Conservation (phyloP, 92 coral and sea anemone genomes). For the Isaurus tuberculatus region DNA sequence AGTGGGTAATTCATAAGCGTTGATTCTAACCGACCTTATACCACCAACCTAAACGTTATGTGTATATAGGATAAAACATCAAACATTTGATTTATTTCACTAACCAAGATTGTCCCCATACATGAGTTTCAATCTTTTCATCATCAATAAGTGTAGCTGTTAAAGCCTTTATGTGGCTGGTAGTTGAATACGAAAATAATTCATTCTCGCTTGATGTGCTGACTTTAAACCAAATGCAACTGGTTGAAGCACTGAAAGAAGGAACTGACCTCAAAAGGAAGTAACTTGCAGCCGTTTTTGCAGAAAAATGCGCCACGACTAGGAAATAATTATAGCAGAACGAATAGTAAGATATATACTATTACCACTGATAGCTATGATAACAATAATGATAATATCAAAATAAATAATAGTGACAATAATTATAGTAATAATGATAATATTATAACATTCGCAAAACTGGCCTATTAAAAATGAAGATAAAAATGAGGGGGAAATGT, state of each 20-base stretch:
- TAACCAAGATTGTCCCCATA: constrained; percentile 1
- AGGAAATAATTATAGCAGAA: background rate
- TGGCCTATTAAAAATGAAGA: too few species aligned
- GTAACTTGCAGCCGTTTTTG: background rate
- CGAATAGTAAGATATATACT: background rate
- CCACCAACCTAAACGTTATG: too few species aligned
- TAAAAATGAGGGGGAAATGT: too few species aligned
- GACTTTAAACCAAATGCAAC: constrained; percentile 24
- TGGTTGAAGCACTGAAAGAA: constrained; percentile 25
- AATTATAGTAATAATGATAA: too few species aligned
- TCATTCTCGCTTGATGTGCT: background rate
- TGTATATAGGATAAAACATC: too few species aligned
- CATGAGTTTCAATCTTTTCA: constrained; percentile 2
- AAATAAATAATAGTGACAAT: too few species aligned
- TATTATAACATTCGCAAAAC: too few species aligned
- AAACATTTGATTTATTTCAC: background rate
- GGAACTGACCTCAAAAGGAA: background rate
- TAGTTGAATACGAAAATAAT: constrained; percentile 26
- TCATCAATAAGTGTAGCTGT: constrained; percentile 21
- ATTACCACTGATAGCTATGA: background rate
- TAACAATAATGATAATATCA: background rate
- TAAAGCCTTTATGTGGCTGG: background rate
- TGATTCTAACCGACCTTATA: too few species aligned
- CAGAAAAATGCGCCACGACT: constrained; percentile 17
- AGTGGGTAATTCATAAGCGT: too few species aligned